These are phyloP conservation scores for Trichomycterus rosablanca DNA, from an alignment of 2,113 vertebrate genomes.

Conservation along the genomic window DNA sequence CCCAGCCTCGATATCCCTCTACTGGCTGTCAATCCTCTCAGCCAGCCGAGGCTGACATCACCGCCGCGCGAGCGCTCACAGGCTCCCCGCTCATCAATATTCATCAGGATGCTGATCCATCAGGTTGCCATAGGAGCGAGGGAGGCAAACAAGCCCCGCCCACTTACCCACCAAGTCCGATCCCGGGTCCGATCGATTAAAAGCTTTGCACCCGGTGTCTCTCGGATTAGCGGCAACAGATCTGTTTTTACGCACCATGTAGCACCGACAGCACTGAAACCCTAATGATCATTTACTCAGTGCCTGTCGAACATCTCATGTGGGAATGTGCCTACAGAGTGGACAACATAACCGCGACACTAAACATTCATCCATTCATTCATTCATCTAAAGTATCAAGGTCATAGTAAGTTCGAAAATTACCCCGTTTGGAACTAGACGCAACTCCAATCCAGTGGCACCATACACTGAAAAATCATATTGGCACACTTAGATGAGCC, in stretches of 20 bases:
- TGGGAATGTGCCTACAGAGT: too few species aligned
- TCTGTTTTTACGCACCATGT: not conserved
- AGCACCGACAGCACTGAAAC: not conserved
- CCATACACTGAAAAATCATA: too few species aligned
- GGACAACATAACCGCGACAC: too few species aligned
- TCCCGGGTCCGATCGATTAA: slow-evolving; percentile 13
- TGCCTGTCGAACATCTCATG: too few species aligned
- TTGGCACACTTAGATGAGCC: too few species aligned
- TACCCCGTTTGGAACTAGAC: too few species aligned
- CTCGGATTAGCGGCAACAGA: slow-evolving; percentile 12
- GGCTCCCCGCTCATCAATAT: slow-evolving; percentile 82
- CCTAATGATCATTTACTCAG: not conserved
- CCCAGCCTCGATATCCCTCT: slow-evolving; percentile 46
- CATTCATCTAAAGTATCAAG: too few species aligned
- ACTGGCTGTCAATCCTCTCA: slow-evolving; percentile 53
- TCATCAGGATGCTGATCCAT: slow-evolving; percentile 86
- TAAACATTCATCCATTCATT: too few species aligned
- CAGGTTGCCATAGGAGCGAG: slow-evolving; percentile 94
- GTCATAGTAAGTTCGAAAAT: too few species aligned
- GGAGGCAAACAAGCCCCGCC: slow-evolving; percentile 80
- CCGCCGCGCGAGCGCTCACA: slow-evolving; percentile 73
- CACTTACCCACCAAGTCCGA: slow-evolving; percentile 63
- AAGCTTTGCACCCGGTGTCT: not conserved
- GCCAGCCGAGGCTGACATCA: slow-evolving; percentile 71
- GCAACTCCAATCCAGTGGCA: too few species aligned